Conservation (phyloP, 64 coral and sea anemone genomes). For the Montipora cactus region DNA sequence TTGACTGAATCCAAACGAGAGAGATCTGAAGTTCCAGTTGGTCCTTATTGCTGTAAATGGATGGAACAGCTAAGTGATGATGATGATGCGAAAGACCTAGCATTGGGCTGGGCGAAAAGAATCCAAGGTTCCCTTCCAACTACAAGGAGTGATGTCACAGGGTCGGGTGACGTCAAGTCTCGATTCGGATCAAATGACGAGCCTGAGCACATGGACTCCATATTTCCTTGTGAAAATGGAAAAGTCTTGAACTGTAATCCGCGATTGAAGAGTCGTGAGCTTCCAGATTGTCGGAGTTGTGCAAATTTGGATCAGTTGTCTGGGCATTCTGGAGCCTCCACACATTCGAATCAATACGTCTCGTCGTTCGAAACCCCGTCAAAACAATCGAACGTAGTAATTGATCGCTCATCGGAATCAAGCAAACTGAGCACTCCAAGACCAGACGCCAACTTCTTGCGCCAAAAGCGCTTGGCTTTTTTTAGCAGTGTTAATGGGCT, state of each 20-base stretch:
- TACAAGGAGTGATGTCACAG: constrained; percentile 19
- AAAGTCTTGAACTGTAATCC: constrained; percentile 39
- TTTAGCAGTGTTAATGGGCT: constrained; percentile 13
- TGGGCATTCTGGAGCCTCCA: neutral
- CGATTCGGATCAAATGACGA: constrained; percentile 28
- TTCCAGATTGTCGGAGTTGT: constrained; percentile 8
- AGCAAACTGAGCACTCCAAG: constrained; percentile 26
- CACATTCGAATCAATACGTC: neutral
- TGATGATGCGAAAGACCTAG: constrained; percentile 65
- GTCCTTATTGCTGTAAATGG: neutral
- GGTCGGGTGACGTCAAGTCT: constrained; percentile 38
- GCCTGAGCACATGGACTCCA: neutral
- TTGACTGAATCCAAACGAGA: neutral
- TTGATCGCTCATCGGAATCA: neutral
- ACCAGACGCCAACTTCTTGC: constrained; percentile 43
- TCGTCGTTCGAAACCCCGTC: neutral
- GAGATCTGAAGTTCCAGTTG: neutral
- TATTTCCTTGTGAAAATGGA: constrained; percentile 33
- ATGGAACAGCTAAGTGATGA: constrained; percentile 71
- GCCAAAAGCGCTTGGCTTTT: constrained; percentile 71
- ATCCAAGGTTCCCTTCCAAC: constrained; percentile 64
- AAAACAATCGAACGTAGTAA: neutral
- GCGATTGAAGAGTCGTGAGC: neutral
- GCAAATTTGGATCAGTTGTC: neutral
- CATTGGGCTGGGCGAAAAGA: constrained; percentile 51